These are phyloP conservation scores for Pantelozetes paolii DNA, from an alignment of 2,888 invertebrate species.

Conservation along the genomic window DNA sequence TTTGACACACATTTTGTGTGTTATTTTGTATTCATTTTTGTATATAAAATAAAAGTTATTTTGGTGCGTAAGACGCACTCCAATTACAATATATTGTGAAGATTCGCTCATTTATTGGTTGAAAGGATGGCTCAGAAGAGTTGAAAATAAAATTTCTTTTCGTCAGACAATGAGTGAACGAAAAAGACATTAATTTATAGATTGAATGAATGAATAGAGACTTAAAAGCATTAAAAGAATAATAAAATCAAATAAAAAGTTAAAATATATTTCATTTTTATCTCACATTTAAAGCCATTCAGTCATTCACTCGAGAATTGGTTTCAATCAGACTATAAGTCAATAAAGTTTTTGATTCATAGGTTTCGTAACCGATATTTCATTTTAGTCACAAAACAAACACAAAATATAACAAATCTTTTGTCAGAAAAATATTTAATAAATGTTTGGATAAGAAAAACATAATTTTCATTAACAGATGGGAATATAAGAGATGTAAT, in stretches of 20 bases:
- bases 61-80: neutral
- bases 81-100: too few relatives aligned
- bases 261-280: neutral
- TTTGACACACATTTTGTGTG: too few relatives aligned
- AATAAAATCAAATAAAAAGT: slow-evolving; percentile 1
- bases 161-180: neutral
- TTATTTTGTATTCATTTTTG: too few relatives aligned
- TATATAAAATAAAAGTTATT: too few relatives aligned
- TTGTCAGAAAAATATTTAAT: too few relatives aligned
- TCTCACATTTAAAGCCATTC: neutral
- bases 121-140: neutral
- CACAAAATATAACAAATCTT: too few relatives aligned
- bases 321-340: slow-evolving; percentile 1
- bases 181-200: slow-evolving; percentile 25
- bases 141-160: slow-evolving; percentile 7
- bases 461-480: too few relatives aligned
- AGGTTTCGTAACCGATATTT: neutral
- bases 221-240: neutral
- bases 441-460: neutral
- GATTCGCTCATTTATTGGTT: neutral
- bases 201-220: neutral
- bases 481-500: neutral
- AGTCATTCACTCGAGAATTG: neutral
- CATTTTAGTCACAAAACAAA: neutral
- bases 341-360: slow-evolving; percentile 1